These are phyloP conservation scores for Phragmatobia fuliginosa DNA, from an alignment of 2,888 invertebrate genomes.

Conservation along the genomic window DNA sequence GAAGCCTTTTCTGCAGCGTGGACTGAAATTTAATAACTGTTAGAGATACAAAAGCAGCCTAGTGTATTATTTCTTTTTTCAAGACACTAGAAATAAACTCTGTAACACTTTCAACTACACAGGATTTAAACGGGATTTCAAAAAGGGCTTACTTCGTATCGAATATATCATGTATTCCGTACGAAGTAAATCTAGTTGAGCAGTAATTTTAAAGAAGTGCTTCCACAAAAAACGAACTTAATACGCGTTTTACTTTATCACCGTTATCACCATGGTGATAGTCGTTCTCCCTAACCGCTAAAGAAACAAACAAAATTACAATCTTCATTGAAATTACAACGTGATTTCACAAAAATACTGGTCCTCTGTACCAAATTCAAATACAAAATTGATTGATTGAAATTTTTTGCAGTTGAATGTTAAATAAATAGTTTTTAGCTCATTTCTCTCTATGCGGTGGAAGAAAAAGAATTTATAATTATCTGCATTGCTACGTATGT, in stretches of 20 bases:
- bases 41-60: background rate
- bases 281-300: background rate
- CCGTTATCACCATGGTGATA: no score
- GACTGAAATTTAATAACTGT: conserved; percentile 60
- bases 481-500: background rate
- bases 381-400: background rate
- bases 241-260: background rate
- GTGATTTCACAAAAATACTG: background rate
- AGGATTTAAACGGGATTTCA: background rate
- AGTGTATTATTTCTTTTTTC: background rate
- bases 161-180: background rate
- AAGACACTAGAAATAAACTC: background rate
- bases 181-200: background rate
- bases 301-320: background rate
- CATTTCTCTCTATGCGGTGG: background rate
- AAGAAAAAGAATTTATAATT: no score
- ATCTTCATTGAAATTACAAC: background rate
- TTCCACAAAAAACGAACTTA: background rate
- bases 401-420: background rate
- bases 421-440: background rate
- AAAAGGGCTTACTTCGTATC: no score
- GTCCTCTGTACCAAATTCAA: background rate
- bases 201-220: background rate
- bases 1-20: conserved; percentile 76
- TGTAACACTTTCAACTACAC: background rate